phyloP scores from a whole-genome alignment of 2,113 vertebrate genomes.

The Propithecus coquereli region DNA sequence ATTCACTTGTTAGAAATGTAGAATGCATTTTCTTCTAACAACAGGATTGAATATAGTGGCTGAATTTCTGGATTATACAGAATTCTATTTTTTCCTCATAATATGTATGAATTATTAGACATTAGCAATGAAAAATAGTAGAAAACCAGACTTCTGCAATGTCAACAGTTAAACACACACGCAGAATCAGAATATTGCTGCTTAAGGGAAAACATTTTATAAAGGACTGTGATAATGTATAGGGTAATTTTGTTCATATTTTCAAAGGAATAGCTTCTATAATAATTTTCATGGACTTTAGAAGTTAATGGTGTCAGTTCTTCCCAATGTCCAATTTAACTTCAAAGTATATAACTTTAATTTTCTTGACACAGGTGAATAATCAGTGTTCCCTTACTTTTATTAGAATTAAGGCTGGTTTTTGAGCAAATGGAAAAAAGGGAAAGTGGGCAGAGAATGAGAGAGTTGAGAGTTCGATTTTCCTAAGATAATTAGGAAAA shows the following conservation, averaged over 20 bases:
- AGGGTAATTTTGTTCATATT: neutral
- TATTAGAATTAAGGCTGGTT: neutral
- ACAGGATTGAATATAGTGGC: neutral
- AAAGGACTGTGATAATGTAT: neutral
- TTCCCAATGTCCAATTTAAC: neutral
- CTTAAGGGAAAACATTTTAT: neutral
- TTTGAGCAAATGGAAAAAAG: conserved; percentile 8
- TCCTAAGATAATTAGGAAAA: neutral
- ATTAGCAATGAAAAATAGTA: neutral
- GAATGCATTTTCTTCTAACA: conserved; percentile 17
- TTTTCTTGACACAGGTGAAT: neutral
- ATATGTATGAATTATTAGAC: neutral
- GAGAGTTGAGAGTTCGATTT: neutral
- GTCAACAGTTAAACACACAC: neutral
- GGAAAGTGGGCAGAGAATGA: neutral
- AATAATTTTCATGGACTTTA: neutral
- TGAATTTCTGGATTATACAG: neutral
- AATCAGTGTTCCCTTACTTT: conserved; percentile 18
- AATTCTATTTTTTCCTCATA: neutral
- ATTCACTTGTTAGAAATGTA: neutral
- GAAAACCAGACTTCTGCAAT: neutral
- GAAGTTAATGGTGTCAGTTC: neutral
- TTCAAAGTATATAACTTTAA: conserved; percentile 16
- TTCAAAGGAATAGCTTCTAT: neutral
- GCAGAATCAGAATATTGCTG: neutral